Percentiles rank a stretch among this genome's conserved stretches.
These are phyloP conservation scores for Glaucopsyche alexis DNA, from an alignment of 2,888 invertebrate species.

Conservation along the genomic window DNA sequence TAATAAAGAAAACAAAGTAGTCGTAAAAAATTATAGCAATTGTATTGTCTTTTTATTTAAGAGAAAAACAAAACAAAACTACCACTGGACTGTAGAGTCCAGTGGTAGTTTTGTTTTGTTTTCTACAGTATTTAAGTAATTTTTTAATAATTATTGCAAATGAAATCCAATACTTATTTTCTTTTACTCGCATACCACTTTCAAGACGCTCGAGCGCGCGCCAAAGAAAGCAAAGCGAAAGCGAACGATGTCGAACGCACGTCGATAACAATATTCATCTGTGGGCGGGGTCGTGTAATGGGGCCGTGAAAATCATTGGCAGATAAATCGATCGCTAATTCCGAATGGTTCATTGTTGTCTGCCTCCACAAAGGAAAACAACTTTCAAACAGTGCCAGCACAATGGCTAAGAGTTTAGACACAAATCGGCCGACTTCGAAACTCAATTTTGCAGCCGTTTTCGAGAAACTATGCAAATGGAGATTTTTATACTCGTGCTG, in stretches of 20 bases:
- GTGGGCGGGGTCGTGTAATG: conserved; percentile 51
- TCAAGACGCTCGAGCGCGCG: background rate
- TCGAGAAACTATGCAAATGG: conserved; percentile 13
- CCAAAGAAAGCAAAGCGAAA: conserved; percentile 32
- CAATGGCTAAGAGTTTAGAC: conserved; percentile 49
- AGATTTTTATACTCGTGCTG: conserved; percentile 5
- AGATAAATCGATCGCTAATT: conserved; percentile 77
- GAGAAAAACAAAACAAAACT: too few relatives aligned
- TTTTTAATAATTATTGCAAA: background rate
- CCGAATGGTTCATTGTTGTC: conserved; percentile 75
- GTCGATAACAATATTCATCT: conserved; percentile 45
- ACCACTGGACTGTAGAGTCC: too few relatives aligned
- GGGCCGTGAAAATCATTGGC: conserved; percentile 63
- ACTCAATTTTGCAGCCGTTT: conserved; percentile 13
- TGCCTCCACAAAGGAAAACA: conserved; percentile 69
- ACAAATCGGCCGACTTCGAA: conserved; percentile 14
- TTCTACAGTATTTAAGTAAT: background rate
- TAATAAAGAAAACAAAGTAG: too few relatives aligned
- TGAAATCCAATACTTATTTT: background rate
- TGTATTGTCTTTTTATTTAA: too few relatives aligned
- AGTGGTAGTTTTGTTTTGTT: too few relatives aligned
- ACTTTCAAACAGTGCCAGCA: conserved; percentile 62
- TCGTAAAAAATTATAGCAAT: too few relatives aligned
- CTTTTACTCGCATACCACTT: background rate
- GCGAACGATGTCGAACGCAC: conserved; percentile 39